A percentile compares a stretch with the other conserved stretches of the same genome.
phyloP scores from a whole-genome alignment of 2,797 vertebrate genomes.

The Lepilemur ruficaudatus region DNA sequence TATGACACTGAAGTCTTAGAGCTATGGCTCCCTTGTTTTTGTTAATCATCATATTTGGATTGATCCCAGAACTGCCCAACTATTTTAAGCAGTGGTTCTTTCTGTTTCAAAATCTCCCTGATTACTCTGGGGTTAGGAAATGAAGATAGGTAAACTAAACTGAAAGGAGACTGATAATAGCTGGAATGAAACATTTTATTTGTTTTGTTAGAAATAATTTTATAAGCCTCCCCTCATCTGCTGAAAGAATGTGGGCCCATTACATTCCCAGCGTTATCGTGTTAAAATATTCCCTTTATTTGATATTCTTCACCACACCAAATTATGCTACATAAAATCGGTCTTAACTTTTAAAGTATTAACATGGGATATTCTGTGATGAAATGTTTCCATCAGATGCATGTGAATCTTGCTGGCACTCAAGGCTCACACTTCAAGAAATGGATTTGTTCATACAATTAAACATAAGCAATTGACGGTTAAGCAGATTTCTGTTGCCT shows the following conservation, averaged over 20 bases:
- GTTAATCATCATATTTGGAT: not conserved
- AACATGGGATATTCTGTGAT: slow-evolving; percentile 55
- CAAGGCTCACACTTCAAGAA: slow-evolving; percentile 64
- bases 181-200: not conserved
- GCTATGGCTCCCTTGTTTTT: not conserved
- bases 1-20: not conserved
- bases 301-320: slow-evolving; percentile 51
- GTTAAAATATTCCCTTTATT: slow-evolving; percentile 53
- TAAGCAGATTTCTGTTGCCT: slow-evolving; percentile 68
- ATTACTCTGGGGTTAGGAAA: not conserved
- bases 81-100: not conserved
- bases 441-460: slow-evolving; percentile 75
- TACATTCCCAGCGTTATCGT: slow-evolving; percentile 8
- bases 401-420: slow-evolving; percentile 55
- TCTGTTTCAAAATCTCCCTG: not conserved
- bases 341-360: slow-evolving; percentile 70
- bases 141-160: not conserved
- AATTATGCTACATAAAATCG: slow-evolving; percentile 59
- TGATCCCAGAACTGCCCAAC: not conserved
- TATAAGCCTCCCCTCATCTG: slow-evolving; percentile 19
- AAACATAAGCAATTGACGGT: slow-evolving; percentile 64
- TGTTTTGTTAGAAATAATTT: slow-evolving; percentile 47
- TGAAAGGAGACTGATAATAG: not conserved
- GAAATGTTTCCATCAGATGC: slow-evolving; percentile 63
- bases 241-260: not conserved